Evolutionary conservation across 2,888 invertebrate species (phyloP), one percentile per base, ranked within the genome.

Genomic region (Ornithoptera priamus): DNA sequence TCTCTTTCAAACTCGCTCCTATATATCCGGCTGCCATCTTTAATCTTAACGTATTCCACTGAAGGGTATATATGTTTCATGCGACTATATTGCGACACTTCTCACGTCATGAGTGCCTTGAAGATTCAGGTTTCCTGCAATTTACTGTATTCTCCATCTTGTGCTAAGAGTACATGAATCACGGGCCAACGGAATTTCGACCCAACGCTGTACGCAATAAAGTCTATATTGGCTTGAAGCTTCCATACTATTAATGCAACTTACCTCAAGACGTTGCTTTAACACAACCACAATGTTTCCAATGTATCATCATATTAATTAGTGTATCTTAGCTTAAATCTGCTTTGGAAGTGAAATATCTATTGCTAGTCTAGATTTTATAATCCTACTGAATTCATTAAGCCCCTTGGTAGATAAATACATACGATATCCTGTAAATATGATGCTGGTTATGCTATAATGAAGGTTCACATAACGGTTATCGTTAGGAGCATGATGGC

Each of bases 91-190:
- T 58, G 59, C 58, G 42, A 58, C 58, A 59, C 58, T 59, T 65
- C 46, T n/a, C 65, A 65, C 65, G 57, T 46, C 58, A 30, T 65
- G 20, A 65, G 65, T 65, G 65, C 59, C 57, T 59, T 46, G 59
- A 46, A 65, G 59, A 30, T 65, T 59, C 58, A 65, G 39, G 42
- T 58, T 59, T 57, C 65, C 65, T 59, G 59, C 65, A 65, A 59
- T 65, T 65, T 59, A 65, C 65, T 59, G 24, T 24, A 39, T 57
- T 59, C 59, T 46, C 39, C 65, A 39, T 42, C 57, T 42, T 65
- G 24, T 42, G 22, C 58, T 58, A 58, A 22, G 22, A 46, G 46
- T 46, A 46, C 4, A 46, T 4, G 12, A 15, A 6, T 10, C 12
- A 1, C 59, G 12, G 42, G 0, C 1, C 18, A n/a, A 56, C 7